Evolutionary conservation across 2,888 invertebrate species (phyloP), one percentile per base, ranked within the genome.

Genomic region (Dione juno): DNA sequence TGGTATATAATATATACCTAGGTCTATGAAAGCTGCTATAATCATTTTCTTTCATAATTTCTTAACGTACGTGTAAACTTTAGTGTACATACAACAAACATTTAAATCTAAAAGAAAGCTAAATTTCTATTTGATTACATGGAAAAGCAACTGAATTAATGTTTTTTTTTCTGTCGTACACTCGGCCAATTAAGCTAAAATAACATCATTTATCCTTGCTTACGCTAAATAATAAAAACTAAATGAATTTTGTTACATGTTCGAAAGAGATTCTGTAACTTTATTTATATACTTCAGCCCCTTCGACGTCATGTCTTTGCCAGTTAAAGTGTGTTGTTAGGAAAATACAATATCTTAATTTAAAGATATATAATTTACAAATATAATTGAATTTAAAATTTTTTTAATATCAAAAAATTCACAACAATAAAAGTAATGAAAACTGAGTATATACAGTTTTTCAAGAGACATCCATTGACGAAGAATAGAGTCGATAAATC

Each of bases 401-500:
- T n/a, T n/a, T n/a, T n/a, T n/a, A n/a, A n/a, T n/a, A n/a, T n/a
- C n/a, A n/a, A n/a, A n/a, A n/a, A n/a, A n/a, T n/a, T n/a, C n/a
- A n/a, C n/a, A n/a, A n/a, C n/a, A n/a, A n/a, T n/a, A n/a, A n/a
- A n/a, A n/a, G n/a, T n/a, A n/a, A n/a, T n/a, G n/a, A n/a, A 13
- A 40, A 14, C 19, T 52, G 52, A 65, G 40, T 65, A 65, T 28
- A 28, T 28, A 28, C 28, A 48, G 16, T 40, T 40, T 52, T n/a
- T 50, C 10, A n/a, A 10, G 45, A 45, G 11, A 52, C 11, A 28
- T 41, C 43, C 41, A 53, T 28, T 48, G 21, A 21, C 57, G 35
- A 45, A 59, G n/a, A 59, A 59, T 40, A 40, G 28, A 21, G 10
- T 3, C 50, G 21, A 59, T 67, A 40, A 54, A 37, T 58, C 50